phyloP scores from a whole-genome alignment of 2,888 invertebrate species.

The Eristalinus aeneus region DNA sequence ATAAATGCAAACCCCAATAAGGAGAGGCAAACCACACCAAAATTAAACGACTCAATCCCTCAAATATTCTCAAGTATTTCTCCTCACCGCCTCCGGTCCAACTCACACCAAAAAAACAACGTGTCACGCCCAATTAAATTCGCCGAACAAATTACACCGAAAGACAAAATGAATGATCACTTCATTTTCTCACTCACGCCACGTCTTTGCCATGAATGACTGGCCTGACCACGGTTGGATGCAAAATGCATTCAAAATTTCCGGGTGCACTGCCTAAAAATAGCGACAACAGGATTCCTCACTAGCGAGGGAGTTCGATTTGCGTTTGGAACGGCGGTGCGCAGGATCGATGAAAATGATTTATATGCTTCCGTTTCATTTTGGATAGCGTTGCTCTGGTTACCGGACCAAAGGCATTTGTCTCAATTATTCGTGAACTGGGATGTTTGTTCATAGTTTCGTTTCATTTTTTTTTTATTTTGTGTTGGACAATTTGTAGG shows the following conservation, averaged over 20 bases:
- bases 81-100: conserved; percentile 3
- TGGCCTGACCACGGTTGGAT: conserved; percentile 56
- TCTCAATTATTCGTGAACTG: conserved; percentile 46
- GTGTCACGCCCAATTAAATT: conserved; percentile 65
- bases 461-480: neutral
- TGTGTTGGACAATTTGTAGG: conserved; percentile 54
- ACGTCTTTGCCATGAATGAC: conserved; percentile 56
- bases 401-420: conserved; percentile 34
- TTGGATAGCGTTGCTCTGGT: conserved; percentile 17
- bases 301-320: conserved; percentile 54
- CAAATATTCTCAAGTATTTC: conserved; percentile 15
- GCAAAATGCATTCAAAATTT: conserved; percentile 67
- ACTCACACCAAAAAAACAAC: conserved; percentile 13
- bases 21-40: neutral
- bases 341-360: conserved; percentile 61
- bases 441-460: neutral
- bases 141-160: conserved; percentile 57
- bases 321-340: conserved; percentile 2
- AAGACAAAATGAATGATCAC: conserved; percentile 65
- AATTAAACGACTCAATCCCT: conserved; percentile 26
- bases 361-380: conserved; percentile 63
- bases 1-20: neutral
- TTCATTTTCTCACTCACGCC: conserved; percentile 62
- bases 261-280: conserved; percentile 58
- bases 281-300: conserved; percentile 49